Base-by-base conservation (phyloP, 2,797 vertebrate genomes). In the Darevskia mixta region DNA sequence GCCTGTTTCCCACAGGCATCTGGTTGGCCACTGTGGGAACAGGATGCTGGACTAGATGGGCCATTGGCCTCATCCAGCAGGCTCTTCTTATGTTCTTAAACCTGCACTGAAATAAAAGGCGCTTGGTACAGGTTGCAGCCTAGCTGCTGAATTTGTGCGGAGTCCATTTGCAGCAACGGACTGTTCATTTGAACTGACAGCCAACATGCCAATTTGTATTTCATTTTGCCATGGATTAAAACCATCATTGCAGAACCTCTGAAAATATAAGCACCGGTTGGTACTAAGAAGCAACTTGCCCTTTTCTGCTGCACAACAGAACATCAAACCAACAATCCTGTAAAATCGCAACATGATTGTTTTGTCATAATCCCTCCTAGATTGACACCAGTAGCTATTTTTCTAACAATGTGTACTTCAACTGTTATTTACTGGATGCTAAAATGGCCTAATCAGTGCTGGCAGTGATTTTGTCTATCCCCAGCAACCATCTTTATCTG, bases 391-490 rank as follows among this genome's bases (percentile, higher is more conserved):
- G 85, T 71, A 87, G 86, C 90, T 93, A 3, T 82, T 86, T 72
- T 80, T 93, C 91, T 88, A 90, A 84, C 45, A 88, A 10, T 41
- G 77, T 10, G 89, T 8, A 2, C 73, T 93, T 89, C 79, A 88
- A 67, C 87, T 87, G 32, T 18, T 91, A 94, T 92, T 93, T 89
- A 35, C 72, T 43, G 15, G 88, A 88, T 91, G 79, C 64, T n/a
- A 10, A 58, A 80, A 27, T 85, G 85, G 82, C 85, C 88, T 89
- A 77, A 78, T 93, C 82, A 89, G 92, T 23, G 76, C 79, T 91
- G 93, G 91, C 89, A 91, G 78, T 25, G 71, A 87, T 84, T 94
- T 94, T 90, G 88, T 91, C 88, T 83, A 92, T 83, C 90, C 71
- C 41, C 38, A 35, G 61, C 81, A 93, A 85, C 87, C 84, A 91